Base-by-base conservation (phyloP, 1,140 invertebrate species). In the Littorina saxatilis region DNA sequence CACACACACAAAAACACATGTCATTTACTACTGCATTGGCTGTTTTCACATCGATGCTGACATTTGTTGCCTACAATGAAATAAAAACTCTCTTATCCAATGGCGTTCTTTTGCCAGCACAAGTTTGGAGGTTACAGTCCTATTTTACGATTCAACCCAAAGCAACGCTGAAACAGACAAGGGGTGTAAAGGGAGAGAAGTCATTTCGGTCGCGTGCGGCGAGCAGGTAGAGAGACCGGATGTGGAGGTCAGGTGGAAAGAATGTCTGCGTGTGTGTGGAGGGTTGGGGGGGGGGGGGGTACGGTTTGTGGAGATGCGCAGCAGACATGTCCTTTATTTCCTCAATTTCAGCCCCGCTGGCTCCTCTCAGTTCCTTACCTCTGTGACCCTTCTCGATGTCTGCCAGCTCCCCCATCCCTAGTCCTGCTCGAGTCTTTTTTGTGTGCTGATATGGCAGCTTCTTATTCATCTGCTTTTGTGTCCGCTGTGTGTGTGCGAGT, bases 221-320 rank as follows among this genome's bases (percentile, higher is more conserved):
- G 39, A 35, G 66, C 39, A 68, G 35, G 39, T 9, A 27, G 9
- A 47, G 32, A 9, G 70, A 37, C 70, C 70, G 70, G 70, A 73
- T 73, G 70, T 73, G 35, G 43, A 43, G 70, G 70, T 73, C 70
- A 73, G 39, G 39, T 52, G 40, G 39, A 47, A 73, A 52, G 70
- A 73, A 73, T 73, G 70, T 73, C 40, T 15, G 40, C 37, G 39
- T 35, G 9, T 4, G 5, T 13, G 63, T 15, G 68, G 68, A 7
- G 35, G 32, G 68, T 35, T 20, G 32, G 68, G 68, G 32, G 37
- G 68, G 32, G 68, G 68, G 17, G 61, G 29, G 39, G 35, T 2
- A n/a, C 2, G 70, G 35, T 72, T 72, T 13, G 40, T 13, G 73
- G 27, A 15, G 43, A 52, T 75, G 43, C 50, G 27, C 50, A 5